Evolutionary conservation across 2,113 vertebrate species (phyloP).

Genomic region (Vidua chalybeata): DNA sequence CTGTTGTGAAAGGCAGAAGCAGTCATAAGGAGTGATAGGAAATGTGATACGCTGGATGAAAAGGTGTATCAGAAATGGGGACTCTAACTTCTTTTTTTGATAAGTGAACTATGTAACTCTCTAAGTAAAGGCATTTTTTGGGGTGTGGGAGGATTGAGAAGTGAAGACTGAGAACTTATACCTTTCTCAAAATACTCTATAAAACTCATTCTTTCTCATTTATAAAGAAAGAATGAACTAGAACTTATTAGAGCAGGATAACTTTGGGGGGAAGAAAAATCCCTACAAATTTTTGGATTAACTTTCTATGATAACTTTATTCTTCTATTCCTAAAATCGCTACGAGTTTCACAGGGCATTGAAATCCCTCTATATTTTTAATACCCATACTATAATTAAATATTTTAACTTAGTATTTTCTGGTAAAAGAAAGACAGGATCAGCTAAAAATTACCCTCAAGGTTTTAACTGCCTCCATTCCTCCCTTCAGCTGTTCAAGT

Average conservation of each 20-base stretch:
- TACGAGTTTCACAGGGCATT: background rate
- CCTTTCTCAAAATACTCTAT: background rate
- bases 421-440: background rate
- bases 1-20: background rate
- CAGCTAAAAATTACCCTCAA: background rate
- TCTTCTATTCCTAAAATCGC: background rate
- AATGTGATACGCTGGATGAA: background rate
- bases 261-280: fast-evolving
- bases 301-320: background rate
- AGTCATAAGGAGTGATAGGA: background rate
- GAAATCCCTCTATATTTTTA: background rate
- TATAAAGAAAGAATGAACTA: background rate
- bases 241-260: background rate
- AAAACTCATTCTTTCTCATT: background rate
- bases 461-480: background rate
- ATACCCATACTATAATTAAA: background rate
- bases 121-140: background rate
- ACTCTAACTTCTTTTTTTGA: background rate
- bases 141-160: background rate
- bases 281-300: background rate
- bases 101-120: background rate
- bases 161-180: background rate
- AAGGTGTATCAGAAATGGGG: background rate
- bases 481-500: background rate
- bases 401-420: background rate